Conservation (phyloP, 2,113 vertebrate genomes). For the Chaetura pelagica region DNA sequence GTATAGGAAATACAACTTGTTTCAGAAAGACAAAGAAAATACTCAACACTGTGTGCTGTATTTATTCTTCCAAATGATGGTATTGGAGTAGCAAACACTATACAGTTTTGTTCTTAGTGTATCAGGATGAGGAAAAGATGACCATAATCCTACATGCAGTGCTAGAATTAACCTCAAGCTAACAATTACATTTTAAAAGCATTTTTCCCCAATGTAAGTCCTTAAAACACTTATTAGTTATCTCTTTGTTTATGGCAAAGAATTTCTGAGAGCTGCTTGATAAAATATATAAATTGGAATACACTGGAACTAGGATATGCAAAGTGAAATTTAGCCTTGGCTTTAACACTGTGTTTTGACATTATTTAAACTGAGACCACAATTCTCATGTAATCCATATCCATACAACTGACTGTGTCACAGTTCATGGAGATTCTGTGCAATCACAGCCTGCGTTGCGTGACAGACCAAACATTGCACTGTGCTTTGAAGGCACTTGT, state of each 20-base stretch:
- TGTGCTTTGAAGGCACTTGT: not conserved
- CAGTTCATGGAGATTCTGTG: not conserved
- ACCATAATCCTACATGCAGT: not conserved
- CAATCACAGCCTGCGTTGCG: not conserved
- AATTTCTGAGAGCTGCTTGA: not conserved
- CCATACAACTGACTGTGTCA: not conserved
- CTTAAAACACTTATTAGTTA: not conserved
- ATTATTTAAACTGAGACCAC: not conserved
- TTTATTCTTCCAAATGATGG: not conserved
- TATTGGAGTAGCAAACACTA: not conserved
- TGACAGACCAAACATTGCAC: not conserved
- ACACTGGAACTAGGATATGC: not conserved
- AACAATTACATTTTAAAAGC: not conserved
- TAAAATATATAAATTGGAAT: not conserved
- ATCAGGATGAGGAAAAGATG: not conserved
- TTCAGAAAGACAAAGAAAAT: not conserved
- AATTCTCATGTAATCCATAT: not conserved
- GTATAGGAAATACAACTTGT: not conserved
- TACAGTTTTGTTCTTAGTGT: not conserved
- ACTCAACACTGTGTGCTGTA: not conserved
- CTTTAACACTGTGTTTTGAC: not conserved
- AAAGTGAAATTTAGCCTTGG: not conserved
- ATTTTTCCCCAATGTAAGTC: not conserved
- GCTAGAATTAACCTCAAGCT: not conserved
- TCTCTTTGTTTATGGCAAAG: not conserved